These are phyloP conservation scores for Rhombomys opimus DNA, from an alignment of 2,113 vertebrate species.

Conservation along the genomic window DNA sequence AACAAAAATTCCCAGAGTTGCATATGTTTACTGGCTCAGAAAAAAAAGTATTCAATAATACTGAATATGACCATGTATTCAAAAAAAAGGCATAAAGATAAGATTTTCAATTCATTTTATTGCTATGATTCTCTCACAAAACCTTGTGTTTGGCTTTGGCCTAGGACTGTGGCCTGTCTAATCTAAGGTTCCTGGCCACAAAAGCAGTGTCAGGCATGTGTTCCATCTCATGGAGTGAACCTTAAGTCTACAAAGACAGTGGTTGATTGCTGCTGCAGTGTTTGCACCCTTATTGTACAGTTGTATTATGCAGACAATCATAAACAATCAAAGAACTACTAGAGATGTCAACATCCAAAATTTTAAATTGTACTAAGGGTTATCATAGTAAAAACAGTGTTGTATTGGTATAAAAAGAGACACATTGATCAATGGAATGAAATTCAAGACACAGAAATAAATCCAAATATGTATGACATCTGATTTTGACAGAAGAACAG, in stretches of 20 bases:
- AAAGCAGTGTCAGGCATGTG: no score
- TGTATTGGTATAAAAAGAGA: not conserved
- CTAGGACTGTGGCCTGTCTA: not conserved
- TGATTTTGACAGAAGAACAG: not conserved
- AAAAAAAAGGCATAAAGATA: not conserved
- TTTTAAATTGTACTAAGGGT: not conserved
- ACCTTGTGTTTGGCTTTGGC: not conserved
- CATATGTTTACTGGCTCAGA: not conserved
- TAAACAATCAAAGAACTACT: not conserved
- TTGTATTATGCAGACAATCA: not conserved
- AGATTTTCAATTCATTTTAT: not conserved
- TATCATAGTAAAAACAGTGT: not conserved
- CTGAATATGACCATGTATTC: no score
- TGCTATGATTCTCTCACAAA: not conserved
- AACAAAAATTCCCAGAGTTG: no score
- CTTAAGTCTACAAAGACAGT: not conserved
- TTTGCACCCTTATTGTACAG: not conserved
- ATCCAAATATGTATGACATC: not conserved
- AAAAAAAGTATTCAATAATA: not conserved
- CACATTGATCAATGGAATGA: not conserved
- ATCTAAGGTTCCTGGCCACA: not conserved
- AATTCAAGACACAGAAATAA: not conserved
- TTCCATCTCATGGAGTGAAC: not conserved
- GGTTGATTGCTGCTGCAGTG: not conserved
- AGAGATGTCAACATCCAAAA: not conserved